Conservation (phyloP, 2,888 invertebrate species). For the Agrotis ipsilon region DNA sequence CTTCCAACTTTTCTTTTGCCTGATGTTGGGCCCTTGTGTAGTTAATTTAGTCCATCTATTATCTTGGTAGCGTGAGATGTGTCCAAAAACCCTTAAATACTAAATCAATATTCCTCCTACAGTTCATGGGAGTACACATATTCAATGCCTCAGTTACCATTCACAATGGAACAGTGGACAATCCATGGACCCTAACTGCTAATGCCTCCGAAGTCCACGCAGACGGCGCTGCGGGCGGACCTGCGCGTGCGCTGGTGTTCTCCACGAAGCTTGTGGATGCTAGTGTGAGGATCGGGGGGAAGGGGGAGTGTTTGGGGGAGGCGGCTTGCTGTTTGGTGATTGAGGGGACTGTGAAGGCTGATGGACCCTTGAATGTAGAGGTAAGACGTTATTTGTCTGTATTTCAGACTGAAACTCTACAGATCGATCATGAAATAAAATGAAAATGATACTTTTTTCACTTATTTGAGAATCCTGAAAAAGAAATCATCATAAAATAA, state of each 20-base stretch:
- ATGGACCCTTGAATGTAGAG: constrained; percentile 96
- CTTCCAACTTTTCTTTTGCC: too few species aligned
- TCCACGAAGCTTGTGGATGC: constrained; percentile 93
- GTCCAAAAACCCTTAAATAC: too few species aligned
- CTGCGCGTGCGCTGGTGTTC: constrained; percentile 93
- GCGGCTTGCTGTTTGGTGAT: constrained; percentile 94
- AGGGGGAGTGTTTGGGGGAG: constrained; percentile 93
- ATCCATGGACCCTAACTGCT: constrained; percentile 93
- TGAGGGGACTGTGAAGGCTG: constrained; percentile 95
- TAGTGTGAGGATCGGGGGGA: constrained; percentile 90
- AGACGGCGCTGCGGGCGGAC: constrained; percentile 94
- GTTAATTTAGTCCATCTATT: too few species aligned
- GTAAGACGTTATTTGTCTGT: too few species aligned
- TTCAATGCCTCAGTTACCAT: constrained; percentile 92
- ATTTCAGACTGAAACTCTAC: too few species aligned
- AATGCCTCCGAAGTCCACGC: constrained; percentile 94
- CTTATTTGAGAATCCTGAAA: too few species aligned
- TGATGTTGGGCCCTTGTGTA: too few species aligned
- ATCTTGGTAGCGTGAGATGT: too few species aligned
- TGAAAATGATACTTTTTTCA: too few species aligned
- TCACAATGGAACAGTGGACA: constrained; percentile 85
- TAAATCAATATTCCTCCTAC: constrained; percentile 47
- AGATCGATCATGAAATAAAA: too few species aligned
- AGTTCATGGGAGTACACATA: constrained; percentile 97
- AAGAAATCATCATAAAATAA: too few species aligned